These are phyloP conservation scores for Rhodeus uyekii DNA, from an alignment of 2,797 vertebrate species.

Conservation along the genomic window DNA sequence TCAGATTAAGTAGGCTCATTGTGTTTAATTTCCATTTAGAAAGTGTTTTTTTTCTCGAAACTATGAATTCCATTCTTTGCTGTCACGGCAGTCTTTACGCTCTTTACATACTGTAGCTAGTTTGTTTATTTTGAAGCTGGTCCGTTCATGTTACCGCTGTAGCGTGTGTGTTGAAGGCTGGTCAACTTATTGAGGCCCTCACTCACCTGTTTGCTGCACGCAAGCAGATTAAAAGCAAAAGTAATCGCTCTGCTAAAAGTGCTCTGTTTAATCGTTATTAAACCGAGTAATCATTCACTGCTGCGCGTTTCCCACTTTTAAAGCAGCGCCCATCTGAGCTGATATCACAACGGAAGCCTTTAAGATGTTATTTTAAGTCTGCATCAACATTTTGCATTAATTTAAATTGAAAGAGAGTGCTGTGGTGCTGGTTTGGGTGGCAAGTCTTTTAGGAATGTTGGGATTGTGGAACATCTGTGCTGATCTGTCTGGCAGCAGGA, in stretches of 20 bases:
- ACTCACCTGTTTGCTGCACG: neutral
- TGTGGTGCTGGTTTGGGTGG: constrained; percentile 7
- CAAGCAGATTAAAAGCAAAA: constrained; percentile 37
- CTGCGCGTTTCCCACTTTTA: neutral
- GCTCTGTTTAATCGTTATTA: constrained; percentile 51
- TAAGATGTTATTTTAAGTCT: neutral
- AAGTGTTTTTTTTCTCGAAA: neutral
- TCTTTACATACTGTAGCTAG: neutral
- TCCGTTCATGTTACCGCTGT: neutral
- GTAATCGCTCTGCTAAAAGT: constrained; percentile 32
- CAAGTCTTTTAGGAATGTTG: constrained; percentile 63
- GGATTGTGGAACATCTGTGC: constrained; percentile 70
- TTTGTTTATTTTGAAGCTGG: neutral
- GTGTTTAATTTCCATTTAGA: constrained; percentile 5
- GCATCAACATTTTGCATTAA: neutral
- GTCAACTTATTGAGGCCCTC: constrained; percentile 5
- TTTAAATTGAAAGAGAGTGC: neutral
- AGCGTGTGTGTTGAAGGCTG: neutral
- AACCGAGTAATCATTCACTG: constrained; percentile 42
- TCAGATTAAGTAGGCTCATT: constrained; percentile 2
- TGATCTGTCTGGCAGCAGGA: constrained; percentile 66
- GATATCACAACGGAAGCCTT: neutral
- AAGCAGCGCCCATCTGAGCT: too few species aligned
- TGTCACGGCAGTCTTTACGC: neutral
- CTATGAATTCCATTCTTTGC: neutral